These are phyloP conservation scores for Lethenteron reissneri DNA, from an alignment of 2,113 vertebrate species.

Conservation along the genomic window DNA sequence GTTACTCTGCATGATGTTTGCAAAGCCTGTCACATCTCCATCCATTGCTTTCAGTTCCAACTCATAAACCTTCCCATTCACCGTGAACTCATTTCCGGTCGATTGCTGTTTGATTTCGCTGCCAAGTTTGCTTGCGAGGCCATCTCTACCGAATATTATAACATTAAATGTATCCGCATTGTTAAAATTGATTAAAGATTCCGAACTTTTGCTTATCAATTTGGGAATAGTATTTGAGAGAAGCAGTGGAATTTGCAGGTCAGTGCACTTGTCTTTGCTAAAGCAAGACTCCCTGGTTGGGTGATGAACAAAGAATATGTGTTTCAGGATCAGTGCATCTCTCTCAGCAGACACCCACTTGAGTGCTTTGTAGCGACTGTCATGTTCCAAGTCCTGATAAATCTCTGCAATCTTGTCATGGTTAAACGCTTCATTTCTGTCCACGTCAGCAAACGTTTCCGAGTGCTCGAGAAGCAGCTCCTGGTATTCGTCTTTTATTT, in stretches of 20 bases:
- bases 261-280: constrained; percentile 71
- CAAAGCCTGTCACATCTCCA: constrained; percentile 62
- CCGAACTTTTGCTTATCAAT: constrained; percentile 55
- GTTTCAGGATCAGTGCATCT: constrained; percentile 85
- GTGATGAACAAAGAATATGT: constrained; percentile 97
- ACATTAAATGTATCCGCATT: constrained; percentile 86
- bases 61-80: constrained; percentile 95
- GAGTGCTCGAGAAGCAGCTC: constrained; percentile 99
- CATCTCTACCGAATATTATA: constrained; percentile 84
- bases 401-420: constrained; percentile 97
- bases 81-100: constrained; percentile 87
- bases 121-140: constrained; percentile 72
- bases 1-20: constrained; percentile 61
- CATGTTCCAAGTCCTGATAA: constrained; percentile 74
- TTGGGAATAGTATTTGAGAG: constrained; percentile 72
- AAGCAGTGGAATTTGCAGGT: constrained; percentile 81
- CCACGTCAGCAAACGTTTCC: constrained; percentile 91
- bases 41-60: constrained; percentile 74
- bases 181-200: constrained; percentile 62
- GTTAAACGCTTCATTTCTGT: constrained; percentile 89
- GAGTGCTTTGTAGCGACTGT: constrained; percentile 86
- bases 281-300: constrained; percentile 95
- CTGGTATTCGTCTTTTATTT: constrained; percentile 99
- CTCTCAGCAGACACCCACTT: constrained; percentile 91
- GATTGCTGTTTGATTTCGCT: constrained; percentile 93